Percentiles rank a stretch among this genome's conserved stretches.
Conservation (phyloP, 2,888 invertebrate genomes). For the Drosophila histrio region DNA sequence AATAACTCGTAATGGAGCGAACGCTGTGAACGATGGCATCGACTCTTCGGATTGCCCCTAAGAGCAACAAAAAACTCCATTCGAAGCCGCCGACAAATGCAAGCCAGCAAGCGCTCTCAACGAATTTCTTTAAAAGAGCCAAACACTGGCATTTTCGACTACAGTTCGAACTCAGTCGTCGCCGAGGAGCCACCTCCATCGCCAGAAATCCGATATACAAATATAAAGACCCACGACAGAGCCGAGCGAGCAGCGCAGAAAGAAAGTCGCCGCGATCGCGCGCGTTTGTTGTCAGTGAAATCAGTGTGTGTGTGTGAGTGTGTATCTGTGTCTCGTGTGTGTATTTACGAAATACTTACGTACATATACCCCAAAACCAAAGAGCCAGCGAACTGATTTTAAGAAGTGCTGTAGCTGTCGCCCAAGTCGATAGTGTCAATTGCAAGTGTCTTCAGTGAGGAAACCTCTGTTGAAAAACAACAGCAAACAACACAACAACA, state of each 20-base stretch:
- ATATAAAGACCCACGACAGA: slow-evolving; percentile 3
- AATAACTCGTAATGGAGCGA: slow-evolving; percentile 43
- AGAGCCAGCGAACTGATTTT: slow-evolving; percentile 49
- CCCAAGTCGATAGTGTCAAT: slow-evolving; percentile 40
- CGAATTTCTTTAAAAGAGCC: slow-evolving; percentile 80
- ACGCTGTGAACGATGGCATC: slow-evolving; percentile 6
- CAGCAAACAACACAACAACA: not conserved
- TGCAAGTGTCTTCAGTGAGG: slow-evolving; percentile 60
- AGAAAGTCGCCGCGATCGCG: slow-evolving; percentile 65
- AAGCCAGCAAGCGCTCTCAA: slow-evolving; percentile 38
- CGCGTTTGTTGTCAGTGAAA: slow-evolving; percentile 63
- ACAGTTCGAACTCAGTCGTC: slow-evolving; percentile 77
- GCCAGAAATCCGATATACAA: slow-evolving; percentile 12
- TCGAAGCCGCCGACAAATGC: slow-evolving; percentile 27
- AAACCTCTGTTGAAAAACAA: slow-evolving; percentile 54
- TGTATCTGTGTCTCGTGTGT: slow-evolving; percentile 4
- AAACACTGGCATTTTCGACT: slow-evolving; percentile 51
- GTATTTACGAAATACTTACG: slow-evolving; percentile 17
- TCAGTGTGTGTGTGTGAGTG: slow-evolving; percentile 31
- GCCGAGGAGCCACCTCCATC: slow-evolving; percentile 64
- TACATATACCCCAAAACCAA: slow-evolving; percentile 16
- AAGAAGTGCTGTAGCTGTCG: slow-evolving; percentile 24
- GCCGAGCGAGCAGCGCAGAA: slow-evolving; percentile 44
- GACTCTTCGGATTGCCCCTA: slow-evolving; percentile 46
- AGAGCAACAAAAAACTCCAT: slow-evolving; percentile 50